Base-by-base conservation (phyloP, 2,888 invertebrate species). In the Tigriopus californicus region DNA sequence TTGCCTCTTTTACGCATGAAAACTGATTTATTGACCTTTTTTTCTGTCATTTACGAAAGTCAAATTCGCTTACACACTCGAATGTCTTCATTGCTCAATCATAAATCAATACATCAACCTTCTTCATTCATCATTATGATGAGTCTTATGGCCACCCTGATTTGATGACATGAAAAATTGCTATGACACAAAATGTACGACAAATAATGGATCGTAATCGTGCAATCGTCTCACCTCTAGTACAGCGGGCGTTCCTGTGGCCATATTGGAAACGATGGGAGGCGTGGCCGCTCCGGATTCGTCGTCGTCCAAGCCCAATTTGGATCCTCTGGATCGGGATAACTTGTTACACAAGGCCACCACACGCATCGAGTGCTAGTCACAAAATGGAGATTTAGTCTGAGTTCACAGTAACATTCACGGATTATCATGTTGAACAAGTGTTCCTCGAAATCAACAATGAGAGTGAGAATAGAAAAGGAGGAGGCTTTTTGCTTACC, bases 291-390 rank as follows among this genome's bases (percentile, higher is more conserved):
- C 47, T 22, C 15, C 49, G 44, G 55, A 42, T 52, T 63, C 63
- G n/a, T 62, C 62, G 61, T 63, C 64, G 54, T 63, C 63, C 46
- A 64, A 67, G 15, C 67, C 61, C 20, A 69, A 63, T 62, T 67
- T 67, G 59, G 68, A 65, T 64, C 69, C 69, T 60, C 67, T 64
- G 2, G 70, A 69, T 54, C 67, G 64, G 2, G 70, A 69, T 56
- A 72, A 66, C 40, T 69, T 66, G 63, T 72, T 72, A 65, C 73
- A 74, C 59, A 73, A 64, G 18, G 69, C 67, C 41, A 74, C 72
- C 41, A 72, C 67, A 61, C 70, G 69, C 63, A 73, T 66, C 3
- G 71, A 70, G 66, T 71, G 68, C 72, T 73, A 67, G n/a, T 66
- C 66, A 49, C 60, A 15, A 48, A 10, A 55, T 22, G 46, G 42